Evolutionary conservation across 2,888 invertebrate species (phyloP), one percentile per base, ranked within the genome.

Genomic region (Barypeithes pellucidus): DNA sequence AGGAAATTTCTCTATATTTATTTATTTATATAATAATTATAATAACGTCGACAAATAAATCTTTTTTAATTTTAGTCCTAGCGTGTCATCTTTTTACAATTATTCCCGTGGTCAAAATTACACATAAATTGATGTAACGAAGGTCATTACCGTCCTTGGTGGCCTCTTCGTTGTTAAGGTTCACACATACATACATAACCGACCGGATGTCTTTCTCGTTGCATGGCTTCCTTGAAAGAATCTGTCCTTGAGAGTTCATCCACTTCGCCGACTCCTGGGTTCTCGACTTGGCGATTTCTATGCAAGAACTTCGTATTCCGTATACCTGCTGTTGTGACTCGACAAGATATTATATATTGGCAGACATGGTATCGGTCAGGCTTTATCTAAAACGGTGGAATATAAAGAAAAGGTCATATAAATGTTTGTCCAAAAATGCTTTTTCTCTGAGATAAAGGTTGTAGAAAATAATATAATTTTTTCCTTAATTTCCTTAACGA

Each of bases 171-270:
- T 59, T 47, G 54, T 33, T 16, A 22, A 47, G 20, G 45, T 60
- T 24, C 57, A 50, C 65, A 50, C 63, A 36, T 47, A 50, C 65
- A 39, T 50, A 22, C 43, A 54, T 63, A 62, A 68, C 73, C 73
- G 73, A 68, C 73, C 73, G 73, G 73, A 73, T 67, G 67, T 72
- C 57, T 29, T 67, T 59, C 72, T 47, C 36, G 67, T 61, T 45
- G 73, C 65, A 63, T 62, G 73, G 73, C 63, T 73, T 73, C 73
- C 73, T 73, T 65, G 73, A 59, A 67, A 63, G 63, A 73, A 73
- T 73, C 50, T 73, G 73, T 73, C 73, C 73, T 73, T 73, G 68
- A 68, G 59, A 59, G 73, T 68, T 73, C 73, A 73, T 63, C 68
- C 67, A 68, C 73, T 68, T 52, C 33, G 36, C 22, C 36, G 72